Evolutionary conservation across 2,797 vertebrate genomes (phyloP).

Genomic region (Clarias platycephalus): DNA sequence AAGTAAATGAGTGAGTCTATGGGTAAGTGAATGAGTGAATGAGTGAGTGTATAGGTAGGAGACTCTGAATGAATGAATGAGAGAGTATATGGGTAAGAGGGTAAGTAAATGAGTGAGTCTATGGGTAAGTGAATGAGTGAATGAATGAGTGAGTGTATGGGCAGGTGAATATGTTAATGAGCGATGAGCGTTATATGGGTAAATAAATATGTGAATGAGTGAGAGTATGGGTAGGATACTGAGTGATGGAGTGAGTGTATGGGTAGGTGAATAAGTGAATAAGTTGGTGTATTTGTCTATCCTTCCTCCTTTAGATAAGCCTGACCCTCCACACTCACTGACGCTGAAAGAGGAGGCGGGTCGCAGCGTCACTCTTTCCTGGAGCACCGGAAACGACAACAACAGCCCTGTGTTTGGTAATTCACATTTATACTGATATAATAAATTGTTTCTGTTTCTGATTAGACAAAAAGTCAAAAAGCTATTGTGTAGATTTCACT

Average conservation of each 20-base stretch:
- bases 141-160: neutral
- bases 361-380: constrained; percentile 67
- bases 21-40: neutral
- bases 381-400: constrained; percentile 70
- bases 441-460: neutral
- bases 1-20: neutral
- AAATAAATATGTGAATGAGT: neutral
- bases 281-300: neutral
- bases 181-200: neutral
- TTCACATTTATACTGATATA: neutral
- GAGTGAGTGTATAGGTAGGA: neutral
- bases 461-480: neutral
- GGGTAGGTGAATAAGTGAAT: neutral
- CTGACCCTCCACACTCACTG: constrained; percentile 64
- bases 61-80: neutral
- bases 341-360: constrained; percentile 55
- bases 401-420: constrained; percentile 67
- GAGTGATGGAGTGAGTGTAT: neutral
- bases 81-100: neutral
- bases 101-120: neutral
- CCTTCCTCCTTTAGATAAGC: constrained; percentile 61
- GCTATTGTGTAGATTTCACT: neutral
- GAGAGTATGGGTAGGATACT: too few species aligned
- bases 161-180: neutral
- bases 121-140: neutral